These are phyloP conservation scores for Leptopilina clavipes DNA, from an alignment of 1,140 invertebrate genomes.

Conservation along the genomic window DNA sequence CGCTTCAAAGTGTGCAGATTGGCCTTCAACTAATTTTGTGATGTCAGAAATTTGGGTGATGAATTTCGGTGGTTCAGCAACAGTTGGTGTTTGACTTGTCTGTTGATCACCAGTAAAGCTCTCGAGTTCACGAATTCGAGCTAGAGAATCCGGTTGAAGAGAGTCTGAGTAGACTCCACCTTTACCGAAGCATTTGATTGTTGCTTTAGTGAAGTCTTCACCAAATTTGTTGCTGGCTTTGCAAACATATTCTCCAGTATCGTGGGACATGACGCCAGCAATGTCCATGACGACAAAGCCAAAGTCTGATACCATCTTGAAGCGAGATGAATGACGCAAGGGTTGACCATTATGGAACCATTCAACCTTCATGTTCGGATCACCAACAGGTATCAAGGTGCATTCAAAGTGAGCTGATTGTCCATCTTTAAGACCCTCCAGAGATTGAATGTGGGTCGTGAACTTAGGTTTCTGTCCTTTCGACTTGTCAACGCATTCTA, in stretches of 20 bases:
- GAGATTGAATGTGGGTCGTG: slow-evolving; percentile 89
- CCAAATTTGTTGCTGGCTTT: slow-evolving; percentile 93
- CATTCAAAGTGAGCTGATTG: slow-evolving; percentile 95
- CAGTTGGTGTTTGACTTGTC: slow-evolving; percentile 78
- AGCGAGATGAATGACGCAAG: slow-evolving; percentile 90
- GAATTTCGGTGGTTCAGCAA: slow-evolving; percentile 91
- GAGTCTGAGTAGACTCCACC: slow-evolving; percentile 94
- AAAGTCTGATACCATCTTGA: slow-evolving; percentile 96
- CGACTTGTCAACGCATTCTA: slow-evolving; percentile 89
- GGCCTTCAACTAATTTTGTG: slow-evolving; percentile 90
- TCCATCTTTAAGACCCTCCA: slow-evolving; percentile 91
- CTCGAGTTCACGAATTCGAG: slow-evolving; percentile 92
- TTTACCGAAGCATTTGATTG: slow-evolving; percentile 87
- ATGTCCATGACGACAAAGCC: slow-evolving; percentile 97
- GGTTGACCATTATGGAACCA: slow-evolving; percentile 96
- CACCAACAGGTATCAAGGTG: slow-evolving; percentile 91
- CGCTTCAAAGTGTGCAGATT: slow-evolving; percentile 95
- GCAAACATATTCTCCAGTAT: slow-evolving; percentile 94
- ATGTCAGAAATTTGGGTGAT: slow-evolving; percentile 90
- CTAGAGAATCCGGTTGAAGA: slow-evolving; percentile 94
- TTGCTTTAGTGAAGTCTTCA: slow-evolving; percentile 89
- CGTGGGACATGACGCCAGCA: slow-evolving; percentile 93
- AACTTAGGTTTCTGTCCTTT: slow-evolving; percentile 91
- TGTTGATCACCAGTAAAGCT: slow-evolving; percentile 80
- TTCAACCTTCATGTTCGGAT: slow-evolving; percentile 95